Evolutionary conservation across 2,888 invertebrate species (phyloP).

Genomic region (Drosophila ezoana): DNA sequence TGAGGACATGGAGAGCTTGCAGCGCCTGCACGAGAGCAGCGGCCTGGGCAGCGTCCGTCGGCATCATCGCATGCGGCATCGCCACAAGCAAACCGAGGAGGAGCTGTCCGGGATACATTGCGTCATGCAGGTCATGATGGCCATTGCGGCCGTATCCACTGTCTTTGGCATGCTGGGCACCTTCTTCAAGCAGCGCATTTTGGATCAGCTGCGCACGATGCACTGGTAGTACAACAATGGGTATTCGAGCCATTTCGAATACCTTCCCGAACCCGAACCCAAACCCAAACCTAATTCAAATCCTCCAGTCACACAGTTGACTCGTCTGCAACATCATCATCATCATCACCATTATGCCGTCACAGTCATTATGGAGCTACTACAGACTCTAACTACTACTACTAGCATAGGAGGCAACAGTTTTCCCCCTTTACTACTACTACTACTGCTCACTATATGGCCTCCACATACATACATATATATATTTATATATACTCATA

Average conservation of each 20-base stretch:
- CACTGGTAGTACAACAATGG: constrained; percentile 85
- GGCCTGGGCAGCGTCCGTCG: constrained; percentile 78
- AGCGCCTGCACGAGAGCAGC: constrained; percentile 81
- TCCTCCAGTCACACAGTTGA: background rate
- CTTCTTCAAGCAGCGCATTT: constrained; percentile 85
- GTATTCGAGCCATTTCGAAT: constrained; percentile 65
- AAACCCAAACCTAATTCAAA: background rate
- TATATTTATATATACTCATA: constrained; percentile 33
- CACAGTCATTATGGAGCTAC: constrained; percentile 16
- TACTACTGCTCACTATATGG: constrained; percentile 40
- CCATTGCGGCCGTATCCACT: constrained; percentile 84
- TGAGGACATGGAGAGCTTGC: constrained; percentile 83
- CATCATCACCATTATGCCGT: constrained; percentile 17
- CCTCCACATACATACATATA: constrained; percentile 24
- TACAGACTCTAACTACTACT: constrained; percentile 7
- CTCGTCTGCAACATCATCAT: constrained; percentile 8
- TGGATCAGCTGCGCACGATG: constrained; percentile 85
- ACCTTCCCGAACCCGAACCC: constrained; percentile 41
- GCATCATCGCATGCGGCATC: constrained; percentile 83
- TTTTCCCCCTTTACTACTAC: constrained; percentile 34
- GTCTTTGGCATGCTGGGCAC: constrained; percentile 85
- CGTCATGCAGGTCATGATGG: constrained; percentile 85
- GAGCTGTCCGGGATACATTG: constrained; percentile 85
- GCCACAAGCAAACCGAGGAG: constrained; percentile 82
- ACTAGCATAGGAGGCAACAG: constrained; percentile 33